Evolutionary conservation across 2,797 vertebrate species (phyloP).

Genomic region (Myoxocephalus aenaeus): DNA sequence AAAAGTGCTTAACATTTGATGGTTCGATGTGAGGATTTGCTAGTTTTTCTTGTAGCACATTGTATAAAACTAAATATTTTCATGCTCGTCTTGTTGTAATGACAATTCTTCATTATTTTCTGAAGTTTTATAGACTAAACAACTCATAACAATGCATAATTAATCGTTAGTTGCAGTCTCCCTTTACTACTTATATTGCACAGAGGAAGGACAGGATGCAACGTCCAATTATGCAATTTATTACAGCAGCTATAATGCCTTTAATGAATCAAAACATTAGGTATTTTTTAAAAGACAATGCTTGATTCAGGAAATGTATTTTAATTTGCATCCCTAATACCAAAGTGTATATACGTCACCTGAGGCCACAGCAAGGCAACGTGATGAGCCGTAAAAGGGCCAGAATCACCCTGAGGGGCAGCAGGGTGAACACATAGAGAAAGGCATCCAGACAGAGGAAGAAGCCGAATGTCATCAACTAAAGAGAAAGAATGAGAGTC

Average conservation of each 20-base stretch:
- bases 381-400: slow-evolving; percentile 92
- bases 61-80: background rate
- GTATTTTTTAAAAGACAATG: background rate
- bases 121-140: background rate
- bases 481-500: slow-evolving; percentile 31
- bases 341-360: slow-evolving; percentile 78
- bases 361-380: slow-evolving; percentile 94
- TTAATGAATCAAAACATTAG: background rate
- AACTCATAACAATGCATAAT: background rate
- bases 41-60: background rate
- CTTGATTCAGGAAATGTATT: background rate
- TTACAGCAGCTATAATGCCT: background rate
- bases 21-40: background rate
- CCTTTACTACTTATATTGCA: background rate
- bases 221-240: background rate
- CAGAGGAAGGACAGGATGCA: background rate
- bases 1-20: background rate
- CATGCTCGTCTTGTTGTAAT: background rate
- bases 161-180: background rate
- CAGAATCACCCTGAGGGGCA: slow-evolving; percentile 94
- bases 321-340: background rate
- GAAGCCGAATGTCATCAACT: slow-evolving; percentile 98
- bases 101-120: background rate
- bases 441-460: slow-evolving; percentile 99
- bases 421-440: slow-evolving; percentile 97